phyloP scores from a whole-genome alignment of 2,113 vertebrate genomes.

The Cheirogaleus medius region DNA sequence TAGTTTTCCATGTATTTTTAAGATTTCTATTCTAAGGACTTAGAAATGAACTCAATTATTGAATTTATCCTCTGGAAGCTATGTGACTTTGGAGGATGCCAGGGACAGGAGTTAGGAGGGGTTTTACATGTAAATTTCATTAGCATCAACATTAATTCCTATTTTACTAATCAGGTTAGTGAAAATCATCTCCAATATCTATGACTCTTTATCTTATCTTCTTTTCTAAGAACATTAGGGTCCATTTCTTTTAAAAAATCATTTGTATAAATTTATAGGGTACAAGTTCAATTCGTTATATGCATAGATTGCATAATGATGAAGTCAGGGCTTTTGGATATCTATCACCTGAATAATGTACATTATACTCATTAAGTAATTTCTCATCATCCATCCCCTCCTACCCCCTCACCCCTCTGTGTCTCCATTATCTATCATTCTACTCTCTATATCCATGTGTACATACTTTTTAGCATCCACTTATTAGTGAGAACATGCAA shows the following conservation, averaged over 20 bases:
- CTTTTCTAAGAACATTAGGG: not conserved
- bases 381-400: no score
- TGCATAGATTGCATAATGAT: no score
- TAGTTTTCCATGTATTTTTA: not conserved
- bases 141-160: conserved; percentile 30
- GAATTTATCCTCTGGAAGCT: not conserved
- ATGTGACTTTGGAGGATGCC: not conserved
- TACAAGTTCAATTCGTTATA: no score
- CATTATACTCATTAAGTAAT: no score
- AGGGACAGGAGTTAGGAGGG: not conserved
- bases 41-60: not conserved
- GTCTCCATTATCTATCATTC: no score
- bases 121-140: not conserved
- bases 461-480: no score
- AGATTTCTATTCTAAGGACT: not conserved
- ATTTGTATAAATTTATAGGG: no score
- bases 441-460: no score
- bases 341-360: no score
- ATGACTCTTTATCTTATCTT: not conserved
- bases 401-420: no score
- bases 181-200: conserved; percentile 30
- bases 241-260: not conserved
- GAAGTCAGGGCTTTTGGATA: no score
- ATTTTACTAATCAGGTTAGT: conserved; percentile 27
- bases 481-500: no score